phyloP scores from a whole-genome alignment of 2,113 vertebrate species.

The Crocuta crocuta region DNA sequence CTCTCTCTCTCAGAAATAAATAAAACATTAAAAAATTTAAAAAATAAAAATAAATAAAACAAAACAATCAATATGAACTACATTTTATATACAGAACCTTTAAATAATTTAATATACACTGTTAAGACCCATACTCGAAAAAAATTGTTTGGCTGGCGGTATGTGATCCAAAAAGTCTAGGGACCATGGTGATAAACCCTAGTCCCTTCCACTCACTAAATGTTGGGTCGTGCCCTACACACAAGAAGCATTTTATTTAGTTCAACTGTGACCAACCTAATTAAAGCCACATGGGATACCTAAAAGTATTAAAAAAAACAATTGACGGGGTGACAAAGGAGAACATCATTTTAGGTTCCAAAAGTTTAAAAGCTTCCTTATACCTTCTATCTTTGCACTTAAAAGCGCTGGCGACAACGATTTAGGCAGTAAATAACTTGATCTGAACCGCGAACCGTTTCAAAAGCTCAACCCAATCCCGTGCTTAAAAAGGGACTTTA shows the following conservation, averaged over 20 bases:
- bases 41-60: neutral
- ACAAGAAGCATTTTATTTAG: neutral
- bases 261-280: neutral
- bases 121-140: neutral
- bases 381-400: neutral
- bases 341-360: neutral
- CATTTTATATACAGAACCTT: neutral
- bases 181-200: neutral
- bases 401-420: neutral
- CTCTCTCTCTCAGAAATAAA: too few species aligned
- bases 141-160: neutral
- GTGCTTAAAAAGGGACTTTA: neutral
- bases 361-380: neutral
- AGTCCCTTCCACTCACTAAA: neutral
- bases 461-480: constrained; percentile 26
- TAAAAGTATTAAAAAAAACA: neutral
- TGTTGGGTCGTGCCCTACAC: neutral
- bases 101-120: constrained; percentile 5
- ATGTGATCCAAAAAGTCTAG: neutral
- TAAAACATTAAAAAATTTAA: too few species aligned
- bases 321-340: neutral
- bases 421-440: neutral
- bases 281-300: neutral
- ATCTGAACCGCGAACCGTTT: neutral
- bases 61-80: neutral